Evolutionary conservation across 2,797 vertebrate genomes (phyloP).

Genomic region (Helostoma temminkii): DNA sequence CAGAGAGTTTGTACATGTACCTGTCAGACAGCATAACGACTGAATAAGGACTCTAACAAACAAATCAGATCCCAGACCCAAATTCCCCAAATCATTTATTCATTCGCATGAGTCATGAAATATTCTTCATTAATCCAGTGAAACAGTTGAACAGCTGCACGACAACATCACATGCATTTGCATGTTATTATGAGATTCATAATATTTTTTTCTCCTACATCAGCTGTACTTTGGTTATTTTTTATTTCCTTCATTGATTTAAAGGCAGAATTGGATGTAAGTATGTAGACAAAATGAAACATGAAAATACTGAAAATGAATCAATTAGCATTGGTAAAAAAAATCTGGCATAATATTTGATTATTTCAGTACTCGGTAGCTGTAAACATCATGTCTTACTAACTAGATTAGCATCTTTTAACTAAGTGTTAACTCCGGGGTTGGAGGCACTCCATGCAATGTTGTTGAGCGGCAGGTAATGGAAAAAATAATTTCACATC

Average conservation of each 20-base stretch:
- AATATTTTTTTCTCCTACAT: not conserved
- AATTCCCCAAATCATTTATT: slow-evolving; percentile 38
- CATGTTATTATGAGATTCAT: slow-evolving; percentile 19
- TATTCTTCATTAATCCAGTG: slow-evolving; percentile 22
- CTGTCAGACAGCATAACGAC: slow-evolving; percentile 60
- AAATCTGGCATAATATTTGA: not conserved
- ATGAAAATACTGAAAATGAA: not conserved
- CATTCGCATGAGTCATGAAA: slow-evolving; percentile 27
- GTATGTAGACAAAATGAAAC: not conserved
- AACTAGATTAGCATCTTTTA: not conserved
- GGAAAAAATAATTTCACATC: not conserved
- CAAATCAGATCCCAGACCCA: slow-evolving; percentile 34
- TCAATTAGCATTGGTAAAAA: not conserved
- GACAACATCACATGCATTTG: slow-evolving; percentile 14
- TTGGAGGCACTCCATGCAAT: not conserved
- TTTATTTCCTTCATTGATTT: not conserved
- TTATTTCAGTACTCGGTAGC: not conserved
- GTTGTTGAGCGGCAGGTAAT: not conserved
- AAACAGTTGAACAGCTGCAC: slow-evolving; percentile 13
- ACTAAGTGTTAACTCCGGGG: not conserved
- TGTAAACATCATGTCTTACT: not conserved
- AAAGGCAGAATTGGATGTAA: not conserved
- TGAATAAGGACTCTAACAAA: slow-evolving; percentile 45
- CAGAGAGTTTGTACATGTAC: slow-evolving; percentile 62
- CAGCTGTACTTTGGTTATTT: not conserved